phyloP scores from a whole-genome alignment of 2,797 vertebrate species.

The Cichlasoma orientale region DNA sequence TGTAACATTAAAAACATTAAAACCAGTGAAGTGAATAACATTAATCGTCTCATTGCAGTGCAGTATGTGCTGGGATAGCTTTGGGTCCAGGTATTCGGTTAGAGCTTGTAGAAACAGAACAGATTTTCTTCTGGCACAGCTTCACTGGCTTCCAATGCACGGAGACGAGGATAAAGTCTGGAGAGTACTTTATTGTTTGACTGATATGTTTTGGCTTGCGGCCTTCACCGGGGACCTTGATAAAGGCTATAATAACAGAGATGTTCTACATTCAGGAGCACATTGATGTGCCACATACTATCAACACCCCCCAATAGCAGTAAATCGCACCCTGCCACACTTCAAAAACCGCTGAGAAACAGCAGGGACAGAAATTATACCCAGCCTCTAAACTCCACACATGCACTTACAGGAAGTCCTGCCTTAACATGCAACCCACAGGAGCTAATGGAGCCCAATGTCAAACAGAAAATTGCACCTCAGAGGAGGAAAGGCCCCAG shows the following conservation, averaged over 20 bases:
- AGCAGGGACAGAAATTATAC: no score
- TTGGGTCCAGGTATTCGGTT: no score
- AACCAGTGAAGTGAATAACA: no score
- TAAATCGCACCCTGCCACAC: no score
- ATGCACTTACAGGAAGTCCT: no score
- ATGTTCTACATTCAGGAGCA: no score
- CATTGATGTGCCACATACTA: background rate
- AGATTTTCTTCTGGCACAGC: background rate
- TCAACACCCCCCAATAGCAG: background rate
- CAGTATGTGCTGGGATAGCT: no score
- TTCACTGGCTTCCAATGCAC: background rate
- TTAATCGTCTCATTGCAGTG: no score
- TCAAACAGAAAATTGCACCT: background rate
- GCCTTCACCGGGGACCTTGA: background rate
- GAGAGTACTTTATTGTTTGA: background rate
- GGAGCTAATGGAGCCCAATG: rapidly evolving
- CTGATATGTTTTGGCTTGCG: background rate
- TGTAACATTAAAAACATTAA: no score
- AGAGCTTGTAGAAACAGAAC: no score
- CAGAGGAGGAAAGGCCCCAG: background rate
- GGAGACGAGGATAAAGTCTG: background rate
- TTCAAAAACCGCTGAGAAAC: no score
- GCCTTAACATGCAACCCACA: background rate
- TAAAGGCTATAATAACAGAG: background rate
- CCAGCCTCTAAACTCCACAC: no score